Evolutionary conservation across 2,888 invertebrate genomes (phyloP), one percentile per base, ranked within the genome.

Genomic region (Strigamia transsilvanica): DNA sequence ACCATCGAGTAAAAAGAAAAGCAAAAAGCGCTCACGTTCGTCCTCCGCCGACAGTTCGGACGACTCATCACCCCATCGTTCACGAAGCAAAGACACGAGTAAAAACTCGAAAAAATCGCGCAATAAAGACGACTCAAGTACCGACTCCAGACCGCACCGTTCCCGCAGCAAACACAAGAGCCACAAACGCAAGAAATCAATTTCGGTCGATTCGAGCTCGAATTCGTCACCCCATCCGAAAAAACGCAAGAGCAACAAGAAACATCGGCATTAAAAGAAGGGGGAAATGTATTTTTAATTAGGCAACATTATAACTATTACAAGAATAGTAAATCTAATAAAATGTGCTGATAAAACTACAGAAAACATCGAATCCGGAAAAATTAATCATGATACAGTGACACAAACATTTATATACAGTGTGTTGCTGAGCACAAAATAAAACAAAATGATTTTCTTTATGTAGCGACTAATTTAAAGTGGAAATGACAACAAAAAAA

Each of bases 81-180:
- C 61, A 2, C 3, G 61, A 61, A 61, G 21, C 61, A 61, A 61
- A 61, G 21, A 61, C 78, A 79, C 0, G 82, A 82, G 51, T 46
- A 79, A n/a, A 79, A 82, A 41, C 56, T 79, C n/a, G 21, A 46
- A 21, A 61, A 82, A 79, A 51, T 23, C 34, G 6, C 61, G 61
- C 61, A 38, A 2, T 10, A 6, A 38, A 6, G 51, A 51, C 10
- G 18, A 18, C 12, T 51, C 61, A 0, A 61, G 21, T 6, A 18
- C 1, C 23, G 34, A 78, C 23, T 6, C 78, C 2, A 32, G 34
- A n/a, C 18, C 27, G 6, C 78, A 34, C n/a, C 82, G 61, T 79
- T 83, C 82, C 32, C 77, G 82, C n/a, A 82, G 80, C 18, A 83
- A 56, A 79, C 34, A n/a, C 32, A 82, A 80, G 18, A 83, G 80